Evolutionary conservation across 2,113 vertebrate species (phyloP).

Genomic region (Lycaon pictus): DNA sequence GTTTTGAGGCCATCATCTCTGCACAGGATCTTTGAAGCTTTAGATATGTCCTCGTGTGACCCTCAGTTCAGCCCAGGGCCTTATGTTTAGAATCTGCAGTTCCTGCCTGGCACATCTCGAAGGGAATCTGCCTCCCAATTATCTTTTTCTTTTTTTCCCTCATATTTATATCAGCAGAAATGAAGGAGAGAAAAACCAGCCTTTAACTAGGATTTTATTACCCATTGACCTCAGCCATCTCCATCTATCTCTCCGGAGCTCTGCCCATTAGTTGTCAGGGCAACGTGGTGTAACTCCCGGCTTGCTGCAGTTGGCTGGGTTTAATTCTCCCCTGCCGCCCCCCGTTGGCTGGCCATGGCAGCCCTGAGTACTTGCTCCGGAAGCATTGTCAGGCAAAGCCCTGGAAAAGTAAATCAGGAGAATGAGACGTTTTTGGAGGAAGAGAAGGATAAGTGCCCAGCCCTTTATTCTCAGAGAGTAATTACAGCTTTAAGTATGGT

Average conservation of each 20-base stretch:
- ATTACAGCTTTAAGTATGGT: constrained; percentile 46
- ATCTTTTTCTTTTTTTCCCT: constrained; percentile 85
- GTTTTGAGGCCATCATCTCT: constrained; percentile 13
- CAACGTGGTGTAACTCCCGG: constrained; percentile 85
- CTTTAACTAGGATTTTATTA: constrained; percentile 91
- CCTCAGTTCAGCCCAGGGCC: background rate
- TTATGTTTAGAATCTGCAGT: constrained; percentile 5
- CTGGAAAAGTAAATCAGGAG: constrained; percentile 69
- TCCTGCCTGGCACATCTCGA: constrained; percentile 62
- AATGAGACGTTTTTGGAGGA: constrained; percentile 60
- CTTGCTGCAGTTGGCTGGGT: constrained; percentile 74
- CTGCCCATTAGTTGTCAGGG: constrained; percentile 90
- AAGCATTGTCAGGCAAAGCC: background rate
- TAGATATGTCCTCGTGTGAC: constrained; percentile 54
- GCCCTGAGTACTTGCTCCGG: background rate
- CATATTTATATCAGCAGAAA: constrained; percentile 90
- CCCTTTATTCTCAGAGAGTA: constrained; percentile 58
- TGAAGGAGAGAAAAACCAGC: constrained; percentile 85
- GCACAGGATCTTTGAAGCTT: background rate
- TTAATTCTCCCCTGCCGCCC: constrained; percentile 85
- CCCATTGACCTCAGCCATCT: constrained; percentile 89
- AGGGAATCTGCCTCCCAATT: constrained; percentile 85
- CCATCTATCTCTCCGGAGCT: constrained; percentile 85
- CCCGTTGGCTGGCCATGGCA: background rate
- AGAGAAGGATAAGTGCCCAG: constrained; percentile 41